A percentile compares a stretch with the other conserved stretches of the same genome.
phyloP scores from a whole-genome alignment of 2,888 invertebrate genomes.

The Tinea semifulvella region DNA sequence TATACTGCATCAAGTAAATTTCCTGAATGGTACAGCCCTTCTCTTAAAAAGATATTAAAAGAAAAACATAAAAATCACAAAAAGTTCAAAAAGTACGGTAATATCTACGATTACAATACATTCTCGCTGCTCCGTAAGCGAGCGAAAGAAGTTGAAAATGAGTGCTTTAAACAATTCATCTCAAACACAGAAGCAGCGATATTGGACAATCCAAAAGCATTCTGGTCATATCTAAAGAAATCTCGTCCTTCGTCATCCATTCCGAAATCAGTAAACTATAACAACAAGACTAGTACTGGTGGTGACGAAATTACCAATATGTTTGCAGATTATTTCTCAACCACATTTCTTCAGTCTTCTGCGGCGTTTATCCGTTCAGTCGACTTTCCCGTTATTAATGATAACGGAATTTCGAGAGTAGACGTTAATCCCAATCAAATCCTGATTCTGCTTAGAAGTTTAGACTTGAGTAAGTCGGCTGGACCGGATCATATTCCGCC shows the following conservation, averaged over 20 bases:
- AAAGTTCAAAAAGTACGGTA: conserved; percentile 4
- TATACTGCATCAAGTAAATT: neutral
- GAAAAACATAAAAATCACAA: neutral
- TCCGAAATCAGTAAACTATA: neutral
- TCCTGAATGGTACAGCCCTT: neutral
- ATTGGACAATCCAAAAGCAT: neutral
- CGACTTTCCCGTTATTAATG: too few relatives aligned
- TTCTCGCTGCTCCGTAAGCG: neutral
- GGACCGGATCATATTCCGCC: too few relatives aligned
- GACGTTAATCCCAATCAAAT: too few relatives aligned
- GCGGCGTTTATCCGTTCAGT: too few relatives aligned
- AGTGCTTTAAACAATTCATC: neutral
- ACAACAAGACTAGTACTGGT: too few relatives aligned
- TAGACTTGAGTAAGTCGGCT: too few relatives aligned
- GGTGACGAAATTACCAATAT: neutral
- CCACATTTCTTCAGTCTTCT: too few relatives aligned
- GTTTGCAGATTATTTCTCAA: neutral
- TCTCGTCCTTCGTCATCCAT: neutral
- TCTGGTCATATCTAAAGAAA: neutral
- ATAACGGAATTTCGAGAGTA: too few relatives aligned
- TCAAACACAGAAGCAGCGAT: neutral
- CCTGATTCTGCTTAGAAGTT: too few relatives aligned
- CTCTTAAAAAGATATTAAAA: neutral
- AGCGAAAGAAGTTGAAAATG: neutral
- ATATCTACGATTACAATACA: neutral